Evolutionary conservation across 2,888 invertebrate genomes (phyloP).

Genomic region (Punctoribates punctum): DNA sequence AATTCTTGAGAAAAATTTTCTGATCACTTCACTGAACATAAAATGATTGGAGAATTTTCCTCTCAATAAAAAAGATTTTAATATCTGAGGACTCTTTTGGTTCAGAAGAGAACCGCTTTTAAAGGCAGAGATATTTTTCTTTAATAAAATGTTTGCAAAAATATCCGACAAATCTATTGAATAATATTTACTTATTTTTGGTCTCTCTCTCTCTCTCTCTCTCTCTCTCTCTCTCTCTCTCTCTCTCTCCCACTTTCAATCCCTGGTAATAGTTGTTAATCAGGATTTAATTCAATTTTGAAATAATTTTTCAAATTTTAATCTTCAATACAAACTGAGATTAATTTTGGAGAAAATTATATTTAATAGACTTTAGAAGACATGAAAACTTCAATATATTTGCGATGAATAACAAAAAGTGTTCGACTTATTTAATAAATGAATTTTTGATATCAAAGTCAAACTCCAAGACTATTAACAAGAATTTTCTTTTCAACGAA

Average conservation of each 20-base stretch:
- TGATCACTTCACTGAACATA: background rate
- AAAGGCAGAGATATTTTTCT: too few species aligned
- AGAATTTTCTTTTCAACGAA: background rate
- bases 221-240: conserved; percentile 8
- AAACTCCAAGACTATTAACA: background rate
- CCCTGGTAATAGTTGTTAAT: background rate
- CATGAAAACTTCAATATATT: background rate
- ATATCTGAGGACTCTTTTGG: background rate
- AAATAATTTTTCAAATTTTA: background rate
- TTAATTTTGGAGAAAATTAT: too few species aligned
- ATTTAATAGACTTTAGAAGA: too few species aligned
- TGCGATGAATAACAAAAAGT: too few species aligned
- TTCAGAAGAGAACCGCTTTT: background rate
- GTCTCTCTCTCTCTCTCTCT: conserved; percentile 13
- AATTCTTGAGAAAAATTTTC: background rate
- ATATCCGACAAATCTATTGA: too few species aligned
- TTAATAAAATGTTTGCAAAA: too few species aligned
- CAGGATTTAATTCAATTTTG: background rate
- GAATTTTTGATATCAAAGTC: background rate
- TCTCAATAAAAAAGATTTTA: background rate
- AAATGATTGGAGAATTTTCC: background rate
- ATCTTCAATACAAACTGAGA: too few species aligned
- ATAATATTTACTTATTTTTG: background rate
- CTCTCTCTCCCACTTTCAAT: background rate
- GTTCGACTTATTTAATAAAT: background rate